These are phyloP conservation scores for Condylura cristata DNA, from an alignment of 2,113 vertebrate genomes.

Conservation along the genomic window DNA sequence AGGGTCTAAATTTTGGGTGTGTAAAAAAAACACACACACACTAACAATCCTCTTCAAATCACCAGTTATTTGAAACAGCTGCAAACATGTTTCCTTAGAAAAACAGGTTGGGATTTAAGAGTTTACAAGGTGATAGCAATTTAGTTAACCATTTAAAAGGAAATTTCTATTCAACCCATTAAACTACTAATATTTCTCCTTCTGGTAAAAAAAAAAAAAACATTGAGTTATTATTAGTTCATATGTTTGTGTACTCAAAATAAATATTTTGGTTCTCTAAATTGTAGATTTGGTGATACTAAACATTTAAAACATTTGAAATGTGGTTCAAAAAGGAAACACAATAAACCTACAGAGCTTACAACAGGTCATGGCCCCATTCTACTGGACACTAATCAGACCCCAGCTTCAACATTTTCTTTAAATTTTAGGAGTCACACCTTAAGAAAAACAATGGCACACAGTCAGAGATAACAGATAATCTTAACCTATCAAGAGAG, in stretches of 20 bases:
- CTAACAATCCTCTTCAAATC: constrained; percentile 72
- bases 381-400: neutral
- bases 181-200: constrained; percentile 51
- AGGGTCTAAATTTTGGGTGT: constrained; percentile 60
- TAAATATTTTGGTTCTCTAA: neutral
- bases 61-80: constrained; percentile 75
- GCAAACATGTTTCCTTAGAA: constrained; percentile 61
- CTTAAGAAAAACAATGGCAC: neutral
- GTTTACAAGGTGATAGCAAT: constrained; percentile 65
- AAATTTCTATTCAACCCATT: constrained; percentile 45
- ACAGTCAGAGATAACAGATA: neutral
- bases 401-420: neutral
- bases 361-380: neutral
- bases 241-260: neutral
- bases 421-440: neutral
- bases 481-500: neutral
- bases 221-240: neutral
- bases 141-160: constrained; percentile 63
- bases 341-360: neutral
- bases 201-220: neutral
- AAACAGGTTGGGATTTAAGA: constrained; percentile 56
- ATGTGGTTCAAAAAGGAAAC: neutral
- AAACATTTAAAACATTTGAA: neutral
- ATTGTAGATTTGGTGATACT: neutral
- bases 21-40: constrained; percentile 71